Conservation (phyloP, 30 jellyfish, hydroid and myxozoan species). For the Pseudorhiza aurosa region DNA sequence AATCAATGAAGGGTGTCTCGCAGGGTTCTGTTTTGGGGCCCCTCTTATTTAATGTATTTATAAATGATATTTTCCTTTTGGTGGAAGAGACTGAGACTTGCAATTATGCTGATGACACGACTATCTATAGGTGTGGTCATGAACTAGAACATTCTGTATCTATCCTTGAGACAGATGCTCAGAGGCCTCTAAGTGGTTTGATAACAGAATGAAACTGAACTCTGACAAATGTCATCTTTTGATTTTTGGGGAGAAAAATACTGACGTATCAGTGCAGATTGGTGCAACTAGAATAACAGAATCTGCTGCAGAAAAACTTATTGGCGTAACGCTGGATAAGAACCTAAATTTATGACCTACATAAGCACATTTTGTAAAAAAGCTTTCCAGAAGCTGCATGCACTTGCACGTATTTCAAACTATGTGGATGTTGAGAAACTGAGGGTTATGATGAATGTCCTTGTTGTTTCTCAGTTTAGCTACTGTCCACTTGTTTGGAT, state of each 20-base stretch:
- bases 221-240: conserved; percentile 15
- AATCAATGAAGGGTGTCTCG: neutral
- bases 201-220: conserved; percentile 7
- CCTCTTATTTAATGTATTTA: conserved; percentile 13
- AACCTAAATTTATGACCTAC: conserved; percentile 5
- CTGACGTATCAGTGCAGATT: conserved; percentile 11
- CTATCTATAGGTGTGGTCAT: too few relatives aligned
- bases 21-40: conserved; percentile 48
- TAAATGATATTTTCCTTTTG: conserved; percentile 10
- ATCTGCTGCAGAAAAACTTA: neutral
- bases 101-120: neutral
- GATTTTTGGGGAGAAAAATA: conserved; percentile 12
- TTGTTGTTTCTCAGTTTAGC: conserved; percentile 22
- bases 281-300: conserved; percentile 1
- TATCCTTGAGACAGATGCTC: conserved; percentile 9
- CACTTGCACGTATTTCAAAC: conserved; percentile 20
- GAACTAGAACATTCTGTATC: neutral
- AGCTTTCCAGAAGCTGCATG: conserved; percentile 13
- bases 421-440: conserved; percentile 15
- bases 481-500: conserved; percentile 23
- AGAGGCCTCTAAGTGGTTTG: conserved; percentile 18
- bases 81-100: conserved; percentile 26
- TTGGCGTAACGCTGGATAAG: conserved; percentile 21
- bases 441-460: conserved; percentile 6
- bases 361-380: conserved; percentile 10